These are phyloP conservation scores for Odontophorus gujanensis DNA, from an alignment of 2,113 vertebrate species.

Conservation along the genomic window DNA sequence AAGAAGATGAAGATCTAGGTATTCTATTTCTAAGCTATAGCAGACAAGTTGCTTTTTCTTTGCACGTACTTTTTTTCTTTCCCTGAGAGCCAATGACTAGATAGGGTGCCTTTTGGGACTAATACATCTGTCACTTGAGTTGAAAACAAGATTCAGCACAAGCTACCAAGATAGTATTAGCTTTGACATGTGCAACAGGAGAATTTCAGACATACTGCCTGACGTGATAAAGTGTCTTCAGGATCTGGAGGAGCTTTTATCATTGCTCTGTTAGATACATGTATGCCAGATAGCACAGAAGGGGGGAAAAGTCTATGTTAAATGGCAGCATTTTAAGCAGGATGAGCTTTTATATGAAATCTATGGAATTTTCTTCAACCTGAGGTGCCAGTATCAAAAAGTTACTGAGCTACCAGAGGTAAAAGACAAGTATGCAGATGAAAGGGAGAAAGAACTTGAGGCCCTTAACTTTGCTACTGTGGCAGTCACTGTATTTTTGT, in stretches of 20 bases:
- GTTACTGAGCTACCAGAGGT: background rate
- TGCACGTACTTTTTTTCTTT: background rate
- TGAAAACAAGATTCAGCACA: background rate
- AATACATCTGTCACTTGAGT: background rate
- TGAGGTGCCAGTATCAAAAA: background rate
- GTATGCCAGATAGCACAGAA: background rate
- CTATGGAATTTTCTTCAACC: background rate
- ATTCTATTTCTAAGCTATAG: background rate
- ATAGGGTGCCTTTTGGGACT: background rate
- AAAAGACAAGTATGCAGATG: background rate
- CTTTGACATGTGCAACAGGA: background rate
- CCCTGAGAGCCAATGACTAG: background rate
- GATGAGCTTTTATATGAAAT: background rate
- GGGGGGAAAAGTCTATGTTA: background rate
- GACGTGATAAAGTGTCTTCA: background rate
- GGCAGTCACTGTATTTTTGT: background rate
- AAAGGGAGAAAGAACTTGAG: background rate
- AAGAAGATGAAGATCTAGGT: background rate
- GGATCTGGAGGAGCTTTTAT: background rate
- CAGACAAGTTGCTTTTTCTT: background rate
- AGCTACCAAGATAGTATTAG: background rate
- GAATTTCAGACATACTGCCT: background rate
- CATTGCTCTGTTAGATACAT: background rate
- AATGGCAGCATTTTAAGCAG: background rate
- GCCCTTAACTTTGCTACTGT: background rate